Conservation (phyloP, 2,888 invertebrate species). For the Drosophila recens region DNA sequence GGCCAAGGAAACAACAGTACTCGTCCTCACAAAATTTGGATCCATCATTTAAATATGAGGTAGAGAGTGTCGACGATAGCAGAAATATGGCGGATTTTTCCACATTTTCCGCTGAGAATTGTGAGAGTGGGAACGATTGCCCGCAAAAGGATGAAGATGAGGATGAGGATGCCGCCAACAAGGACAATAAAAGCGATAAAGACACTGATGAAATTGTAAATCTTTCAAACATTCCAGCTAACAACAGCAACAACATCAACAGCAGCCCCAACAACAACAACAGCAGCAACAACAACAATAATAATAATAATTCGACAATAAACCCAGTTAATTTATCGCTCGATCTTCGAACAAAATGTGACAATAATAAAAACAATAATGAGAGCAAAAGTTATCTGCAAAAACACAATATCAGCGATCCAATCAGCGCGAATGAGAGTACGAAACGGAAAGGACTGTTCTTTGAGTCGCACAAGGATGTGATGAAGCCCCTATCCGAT, state of each 20-base stretch:
- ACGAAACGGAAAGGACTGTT: slow-evolving; percentile 79
- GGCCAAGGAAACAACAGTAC: slow-evolving; percentile 65
- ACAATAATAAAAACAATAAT: slow-evolving; percentile 67
- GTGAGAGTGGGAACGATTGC: slow-evolving; percentile 82
- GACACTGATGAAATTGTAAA: slow-evolving; percentile 74
- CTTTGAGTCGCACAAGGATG: slow-evolving; percentile 88
- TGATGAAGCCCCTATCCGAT: slow-evolving; percentile 87
- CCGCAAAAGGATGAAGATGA: slow-evolving; percentile 55
- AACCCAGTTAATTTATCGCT: slow-evolving; percentile 93
- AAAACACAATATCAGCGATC: slow-evolving; percentile 57
- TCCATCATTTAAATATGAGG: slow-evolving; percentile 69
- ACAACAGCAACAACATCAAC: slow-evolving; percentile 80
- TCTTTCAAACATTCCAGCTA: slow-evolving; percentile 69
- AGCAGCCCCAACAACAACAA: slow-evolving; percentile 85
- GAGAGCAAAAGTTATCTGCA: slow-evolving; percentile 49
- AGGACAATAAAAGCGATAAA: slow-evolving; percentile 75
- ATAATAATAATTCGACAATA: slow-evolving; percentile 87
- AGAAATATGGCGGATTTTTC: slow-evolving; percentile 54
- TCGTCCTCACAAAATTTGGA: slow-evolving; percentile 62
- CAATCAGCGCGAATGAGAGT: slow-evolving; percentile 63
- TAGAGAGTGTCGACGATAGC: slow-evolving; percentile 68
- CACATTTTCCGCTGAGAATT: slow-evolving; percentile 75
- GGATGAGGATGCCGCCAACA: slow-evolving; percentile 44
- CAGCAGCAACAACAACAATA: slow-evolving; percentile 85
- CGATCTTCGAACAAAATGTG: slow-evolving; percentile 87